Base-by-base conservation (phyloP, 2,888 invertebrate species). In the Phalera bucephala region DNA sequence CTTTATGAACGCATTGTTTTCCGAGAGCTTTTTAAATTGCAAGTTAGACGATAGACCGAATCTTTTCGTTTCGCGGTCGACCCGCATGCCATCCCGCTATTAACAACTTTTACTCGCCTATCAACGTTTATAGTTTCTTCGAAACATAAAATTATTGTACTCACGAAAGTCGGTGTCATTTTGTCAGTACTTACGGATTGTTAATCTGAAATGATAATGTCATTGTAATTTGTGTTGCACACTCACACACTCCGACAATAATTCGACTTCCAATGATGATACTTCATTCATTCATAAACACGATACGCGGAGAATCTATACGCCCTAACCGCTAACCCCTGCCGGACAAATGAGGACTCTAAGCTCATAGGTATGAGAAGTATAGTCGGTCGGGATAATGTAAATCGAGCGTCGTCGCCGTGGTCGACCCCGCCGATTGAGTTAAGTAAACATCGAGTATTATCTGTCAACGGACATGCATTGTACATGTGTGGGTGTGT, bases 391-490 rank as follows among this genome's bases (percentile, higher is more conserved):
- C 52, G 64, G 51, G 38, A 45, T 42, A 35, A 47, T 50, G 48
- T 41, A 49, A 44, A 54, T 53, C 48, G 62, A 61, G 69, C 65
- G 64, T 60, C 57, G 68, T 64, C 68, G 69, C 65, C 61, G 63
- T 63, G 60, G 66, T 61, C 83, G 84, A 84, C 83, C 80, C 84
- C 82, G 78, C 64, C 82, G 80, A 77, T 82, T 77, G 83, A 79
- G 87, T 87, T 88, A 88, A 86, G 85, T 88, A 87, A 89, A 89
- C 87, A 89, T 78, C 61, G 80, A 84, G 84, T 84, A 88, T 86
- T 88, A 89, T 89, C 88, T 86, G 85, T 84, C 82, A 85, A 86
- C 88, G 85, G 81, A 77, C 85, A 84, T 83, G 78, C 82, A 80
- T 69, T 64, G 70, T 63, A 58, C 66, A 61, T 61, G 63, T 71